A percentile compares a stretch with the other conserved stretches of the same genome.
phyloP scores from a whole-genome alignment of 1,140 invertebrate species.

The Drosophila lacteicornis region DNA sequence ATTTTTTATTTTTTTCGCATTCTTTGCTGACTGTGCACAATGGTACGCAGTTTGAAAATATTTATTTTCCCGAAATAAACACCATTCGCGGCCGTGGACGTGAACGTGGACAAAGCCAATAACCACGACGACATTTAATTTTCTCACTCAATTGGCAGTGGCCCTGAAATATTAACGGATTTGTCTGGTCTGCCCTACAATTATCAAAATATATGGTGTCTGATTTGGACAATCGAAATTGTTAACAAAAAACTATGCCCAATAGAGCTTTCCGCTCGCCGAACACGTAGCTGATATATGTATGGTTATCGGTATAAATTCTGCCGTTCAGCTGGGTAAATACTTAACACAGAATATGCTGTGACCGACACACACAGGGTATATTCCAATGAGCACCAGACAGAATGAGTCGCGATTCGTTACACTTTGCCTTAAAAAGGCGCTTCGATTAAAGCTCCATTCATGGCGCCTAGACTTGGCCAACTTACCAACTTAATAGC shows the following conservation, averaged over 20 bases:
- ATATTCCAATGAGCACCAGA: conserved; percentile 7
- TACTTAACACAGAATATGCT: conserved; percentile 29
- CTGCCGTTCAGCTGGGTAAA: conserved; percentile 34
- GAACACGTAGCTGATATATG: conserved; percentile 38
- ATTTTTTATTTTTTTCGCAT: conserved; percentile 9
- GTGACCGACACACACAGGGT: background rate
- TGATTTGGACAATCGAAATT: conserved; percentile 19
- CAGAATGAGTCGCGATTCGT: conserved; percentile 7
- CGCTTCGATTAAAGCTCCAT: conserved; percentile 9
- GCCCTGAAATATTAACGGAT: conserved; percentile 1
- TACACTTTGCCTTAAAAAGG: conserved; percentile 36
- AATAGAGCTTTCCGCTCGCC: conserved; percentile 2
- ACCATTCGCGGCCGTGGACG: conserved; percentile 6
- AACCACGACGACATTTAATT: conserved; percentile 14
- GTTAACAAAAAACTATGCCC: background rate
- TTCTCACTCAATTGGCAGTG: conserved; percentile 25
- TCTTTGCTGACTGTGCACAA: conserved; percentile 33
- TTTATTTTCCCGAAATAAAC: conserved; percentile 26
- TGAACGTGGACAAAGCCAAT: conserved; percentile 29
- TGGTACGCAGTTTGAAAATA: conserved; percentile 33
- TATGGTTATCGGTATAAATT: conserved; percentile 12
- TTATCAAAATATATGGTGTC: conserved; percentile 24
- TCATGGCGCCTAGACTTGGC: conserved; percentile 26
- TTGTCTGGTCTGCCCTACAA: conserved; percentile 1
- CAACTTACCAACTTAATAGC: conserved; percentile 1